Evolutionary conservation across 2,888 invertebrate genomes (phyloP).

Genomic region (Psylliodes chrysocephalus): DNA sequence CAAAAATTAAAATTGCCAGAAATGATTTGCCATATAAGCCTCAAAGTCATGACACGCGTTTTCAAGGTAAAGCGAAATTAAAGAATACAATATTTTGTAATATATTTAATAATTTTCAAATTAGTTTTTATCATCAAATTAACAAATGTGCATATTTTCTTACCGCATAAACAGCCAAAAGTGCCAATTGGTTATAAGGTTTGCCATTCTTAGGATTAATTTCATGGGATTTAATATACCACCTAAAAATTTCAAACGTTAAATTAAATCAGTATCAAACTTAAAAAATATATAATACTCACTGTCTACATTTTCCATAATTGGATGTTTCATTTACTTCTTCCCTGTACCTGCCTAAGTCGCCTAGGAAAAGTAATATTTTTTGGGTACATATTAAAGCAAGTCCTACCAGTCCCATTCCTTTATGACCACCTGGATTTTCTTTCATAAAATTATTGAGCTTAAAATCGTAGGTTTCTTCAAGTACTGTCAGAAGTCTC

Average conservation of each 20-base stretch:
- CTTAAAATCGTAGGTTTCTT: constrained; percentile 80
- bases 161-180: constrained; percentile 85
- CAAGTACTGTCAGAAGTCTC: constrained; percentile 76
- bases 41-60: too few species aligned
- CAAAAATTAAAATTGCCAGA: too few species aligned
- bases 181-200: constrained; percentile 94
- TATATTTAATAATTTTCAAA: too few species aligned
- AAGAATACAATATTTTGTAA: too few species aligned
- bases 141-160: too few species aligned
- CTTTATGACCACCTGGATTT: constrained; percentile 71
- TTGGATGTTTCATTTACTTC: constrained; percentile 83
- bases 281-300: constrained; percentile 55
- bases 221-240: constrained; percentile 93
- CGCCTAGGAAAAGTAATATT: constrained; percentile 88
- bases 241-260: too few species aligned
- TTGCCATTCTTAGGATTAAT: constrained; percentile 95
- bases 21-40: too few species aligned
- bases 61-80: too few species aligned
- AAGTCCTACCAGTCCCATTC: constrained; percentile 74
- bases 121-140: too few species aligned
- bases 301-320: constrained; percentile 81
- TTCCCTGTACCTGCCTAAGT: constrained; percentile 90
- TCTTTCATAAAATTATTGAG: constrained; percentile 72
- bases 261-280: not conserved
- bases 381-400: constrained; percentile 90